These are phyloP conservation scores for Damaliscus lunatus DNA, from an alignment of 2,113 vertebrate genomes.

Conservation along the genomic window DNA sequence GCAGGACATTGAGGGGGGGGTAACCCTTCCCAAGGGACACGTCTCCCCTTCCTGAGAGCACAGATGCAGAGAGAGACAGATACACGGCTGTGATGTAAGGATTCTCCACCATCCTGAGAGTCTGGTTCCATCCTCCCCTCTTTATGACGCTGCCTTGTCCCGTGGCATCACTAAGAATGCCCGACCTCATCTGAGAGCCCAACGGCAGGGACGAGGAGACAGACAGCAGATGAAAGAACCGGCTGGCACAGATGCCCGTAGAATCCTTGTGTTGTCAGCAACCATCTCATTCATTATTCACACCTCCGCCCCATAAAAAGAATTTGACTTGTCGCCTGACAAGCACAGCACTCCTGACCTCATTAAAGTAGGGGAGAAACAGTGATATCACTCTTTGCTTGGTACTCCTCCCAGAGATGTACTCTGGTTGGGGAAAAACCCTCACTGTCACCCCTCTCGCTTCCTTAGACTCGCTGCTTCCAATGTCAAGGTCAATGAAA, in stretches of 20 bases:
- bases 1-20: rapidly evolving
- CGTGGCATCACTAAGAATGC: not conserved
- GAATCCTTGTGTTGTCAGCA: not conserved
- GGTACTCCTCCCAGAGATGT: not conserved
- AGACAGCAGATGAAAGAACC: rapidly evolving
- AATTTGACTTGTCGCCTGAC: rapidly evolving
- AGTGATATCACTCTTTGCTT: not conserved
- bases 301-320: rapidly evolving
- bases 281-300: too few relatives aligned
- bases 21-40: not conserved
- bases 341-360: not conserved
- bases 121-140: rapidly evolving
- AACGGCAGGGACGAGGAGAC: rapidly evolving
- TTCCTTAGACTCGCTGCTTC: not conserved
- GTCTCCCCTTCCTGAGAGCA: rapidly evolving
- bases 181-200: not conserved
- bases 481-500: not conserved
- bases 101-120: rapidly evolving
- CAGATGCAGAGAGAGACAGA: rapidly evolving
- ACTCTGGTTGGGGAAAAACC: too few relatives aligned
- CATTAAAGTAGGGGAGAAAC: not conserved
- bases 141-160: not conserved
- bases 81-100: rapidly evolving
- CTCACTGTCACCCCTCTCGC: not conserved
- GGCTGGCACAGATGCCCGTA: rapidly evolving